Evolutionary conservation across 2,888 invertebrate species (phyloP).

Genomic region (Oxystoma pomonae): DNA sequence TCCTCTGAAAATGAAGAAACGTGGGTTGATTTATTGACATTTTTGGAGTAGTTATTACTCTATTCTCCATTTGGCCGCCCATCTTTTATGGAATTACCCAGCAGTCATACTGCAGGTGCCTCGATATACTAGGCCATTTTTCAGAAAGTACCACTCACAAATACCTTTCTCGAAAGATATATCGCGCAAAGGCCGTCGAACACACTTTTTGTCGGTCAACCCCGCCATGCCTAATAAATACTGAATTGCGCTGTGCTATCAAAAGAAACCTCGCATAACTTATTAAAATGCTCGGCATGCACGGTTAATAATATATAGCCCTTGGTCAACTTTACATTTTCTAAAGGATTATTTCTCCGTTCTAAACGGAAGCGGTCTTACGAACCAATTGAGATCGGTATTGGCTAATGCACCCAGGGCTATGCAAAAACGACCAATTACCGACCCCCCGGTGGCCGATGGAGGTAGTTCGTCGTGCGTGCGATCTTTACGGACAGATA

Average conservation of each 20-base stretch:
- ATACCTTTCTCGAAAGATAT: constrained; percentile 15
- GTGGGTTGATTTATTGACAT: no score
- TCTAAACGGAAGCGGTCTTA: constrained; percentile 19
- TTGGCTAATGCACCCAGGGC: constrained; percentile 12
- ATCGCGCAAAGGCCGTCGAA: constrained; percentile 5
- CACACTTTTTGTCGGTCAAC: constrained; percentile 17
- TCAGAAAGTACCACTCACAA: constrained; percentile 6
- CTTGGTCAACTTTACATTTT: constrained; percentile 11
- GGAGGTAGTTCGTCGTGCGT: constrained; percentile 19
- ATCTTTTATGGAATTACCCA: no score
- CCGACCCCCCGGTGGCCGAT: constrained; percentile 19
- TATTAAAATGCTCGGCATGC: constrained; percentile 25
- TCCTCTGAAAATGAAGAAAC: no score
- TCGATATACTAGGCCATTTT: constrained; percentile 18
- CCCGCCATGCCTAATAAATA: constrained; percentile 16
- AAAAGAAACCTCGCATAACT: constrained; percentile 21
- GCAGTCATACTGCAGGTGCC: constrained; percentile 24
- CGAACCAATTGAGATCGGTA: constrained; percentile 22
- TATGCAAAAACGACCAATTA: constrained; percentile 25
- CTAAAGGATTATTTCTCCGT: constrained; percentile 14
- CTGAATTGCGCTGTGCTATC: constrained; percentile 16
- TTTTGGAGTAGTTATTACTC: no score
- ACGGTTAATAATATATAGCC: constrained; percentile 14
- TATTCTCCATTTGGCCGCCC: no score
- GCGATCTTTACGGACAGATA: constrained; percentile 20